These are phyloP conservation scores for Aporophyla lueneburgensis DNA, from an alignment of 2,888 invertebrate genomes.

Conservation along the genomic window DNA sequence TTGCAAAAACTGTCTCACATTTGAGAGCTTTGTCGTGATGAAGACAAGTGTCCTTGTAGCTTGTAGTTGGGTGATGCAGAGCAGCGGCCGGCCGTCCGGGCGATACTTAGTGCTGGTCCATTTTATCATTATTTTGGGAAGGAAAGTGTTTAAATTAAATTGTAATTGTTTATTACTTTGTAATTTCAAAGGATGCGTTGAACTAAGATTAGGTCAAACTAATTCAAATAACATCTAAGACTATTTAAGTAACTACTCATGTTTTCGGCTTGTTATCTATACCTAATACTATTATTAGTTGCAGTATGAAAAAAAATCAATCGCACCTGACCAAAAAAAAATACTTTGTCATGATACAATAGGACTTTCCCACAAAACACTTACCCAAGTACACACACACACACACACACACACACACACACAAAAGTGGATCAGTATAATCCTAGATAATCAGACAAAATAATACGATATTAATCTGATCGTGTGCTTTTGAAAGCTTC, in stretches of 20 bases:
- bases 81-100: neutral
- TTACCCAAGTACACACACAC: neutral
- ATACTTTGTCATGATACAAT: neutral
- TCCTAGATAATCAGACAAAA: constrained; percentile 44
- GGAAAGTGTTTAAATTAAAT: neutral
- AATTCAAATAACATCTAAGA: no score
- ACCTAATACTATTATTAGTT: neutral
- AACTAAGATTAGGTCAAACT: neutral
- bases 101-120: neutral
- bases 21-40: constrained; percentile 34
- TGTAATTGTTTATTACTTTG: neutral
- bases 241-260: neutral
- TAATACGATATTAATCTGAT: constrained; percentile 48
- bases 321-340: neutral
- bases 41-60: constrained; percentile 30
- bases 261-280: neutral
- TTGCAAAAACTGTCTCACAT: constrained; percentile 27
- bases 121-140: neutral
- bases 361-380: neutral
- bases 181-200: no score
- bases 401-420: neutral
- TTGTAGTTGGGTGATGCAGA: constrained; percentile 30
- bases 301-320: no score
- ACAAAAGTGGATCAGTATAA: constrained; percentile 29
- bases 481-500: constrained; percentile 23